Evolutionary conservation across 2,113 vertebrate species (phyloP).

Genomic region (Piaya cayana): DNA sequence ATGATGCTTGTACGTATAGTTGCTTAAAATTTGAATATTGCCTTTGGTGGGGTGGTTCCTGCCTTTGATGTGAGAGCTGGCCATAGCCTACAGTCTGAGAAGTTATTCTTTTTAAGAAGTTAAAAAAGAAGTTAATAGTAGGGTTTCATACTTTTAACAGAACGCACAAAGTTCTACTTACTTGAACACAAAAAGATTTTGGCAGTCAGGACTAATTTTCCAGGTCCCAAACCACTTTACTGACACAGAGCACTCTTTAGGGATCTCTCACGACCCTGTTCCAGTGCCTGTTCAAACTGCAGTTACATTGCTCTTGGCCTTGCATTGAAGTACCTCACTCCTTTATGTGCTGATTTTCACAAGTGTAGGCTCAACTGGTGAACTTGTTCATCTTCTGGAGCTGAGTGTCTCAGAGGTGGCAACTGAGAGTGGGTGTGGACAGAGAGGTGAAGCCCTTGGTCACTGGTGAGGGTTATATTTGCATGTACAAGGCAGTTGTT

Average conservation of each 20-base stretch:
- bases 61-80: background rate
- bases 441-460: background rate
- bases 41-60: background rate
- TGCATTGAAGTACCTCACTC: background rate
- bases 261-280: background rate
- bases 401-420: background rate
- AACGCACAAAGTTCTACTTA: background rate
- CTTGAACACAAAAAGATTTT: background rate
- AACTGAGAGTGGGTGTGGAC: background rate
- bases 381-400: background rate
- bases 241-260: background rate
- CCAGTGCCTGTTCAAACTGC: background rate
- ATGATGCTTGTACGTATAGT: background rate
- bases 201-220: background rate
- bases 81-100: background rate
- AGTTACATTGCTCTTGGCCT: background rate
- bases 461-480: background rate
- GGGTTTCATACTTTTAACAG: background rate
- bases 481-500: background rate
- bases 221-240: background rate
- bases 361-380: background rate
- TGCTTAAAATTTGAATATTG: background rate
- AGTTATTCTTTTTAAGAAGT: background rate
- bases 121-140: background rate
- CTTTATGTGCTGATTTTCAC: background rate